Percentiles rank a stretch among this genome's conserved stretches.
phyloP scores from a whole-genome alignment of 2,888 invertebrate genomes.

The Capitulum mitella region DNA sequence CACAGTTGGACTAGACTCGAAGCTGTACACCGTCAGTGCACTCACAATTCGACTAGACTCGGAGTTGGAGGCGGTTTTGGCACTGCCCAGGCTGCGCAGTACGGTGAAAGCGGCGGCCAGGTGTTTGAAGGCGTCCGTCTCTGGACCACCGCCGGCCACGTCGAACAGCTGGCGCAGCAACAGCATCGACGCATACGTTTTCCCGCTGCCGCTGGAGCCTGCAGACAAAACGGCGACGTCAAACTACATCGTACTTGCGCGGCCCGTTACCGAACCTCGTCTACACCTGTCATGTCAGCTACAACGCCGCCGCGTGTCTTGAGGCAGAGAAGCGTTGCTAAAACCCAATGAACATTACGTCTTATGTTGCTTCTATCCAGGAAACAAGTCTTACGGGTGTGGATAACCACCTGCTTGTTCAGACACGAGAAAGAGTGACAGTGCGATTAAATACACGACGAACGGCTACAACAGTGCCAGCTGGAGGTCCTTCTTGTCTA shows the following conservation, averaged over 20 bases:
- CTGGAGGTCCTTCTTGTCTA: too few relatives aligned
- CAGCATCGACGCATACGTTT: conserved; percentile 87
- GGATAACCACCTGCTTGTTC: too few relatives aligned
- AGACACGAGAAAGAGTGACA: too few relatives aligned
- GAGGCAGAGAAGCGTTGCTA: too few relatives aligned
- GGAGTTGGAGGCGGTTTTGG: conserved; percentile 80
- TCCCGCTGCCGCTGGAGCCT: conserved; percentile 87
- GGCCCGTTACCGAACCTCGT: too few relatives aligned
- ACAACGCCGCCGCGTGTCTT: too few relatives aligned
- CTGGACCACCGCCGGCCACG: conserved; percentile 86
- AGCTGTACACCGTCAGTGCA: conserved; percentile 33
- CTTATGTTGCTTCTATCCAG: too few relatives aligned
- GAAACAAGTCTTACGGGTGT: too few relatives aligned
- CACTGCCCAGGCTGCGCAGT: conserved; percentile 79
- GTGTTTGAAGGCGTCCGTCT: conserved; percentile 94
- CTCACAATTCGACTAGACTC: conserved; percentile 87
- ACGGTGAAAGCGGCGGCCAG: conserved; percentile 92
- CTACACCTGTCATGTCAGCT: too few relatives aligned
- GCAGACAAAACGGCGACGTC: conserved; percentile 36
- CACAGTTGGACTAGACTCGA: background rate
- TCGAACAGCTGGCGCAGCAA: conserved; percentile 83
- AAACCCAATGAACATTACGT: too few relatives aligned
- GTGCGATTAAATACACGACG: too few relatives aligned
- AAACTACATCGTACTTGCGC: background rate
- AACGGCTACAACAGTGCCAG: too few relatives aligned